phyloP scores from a whole-genome alignment of 2,113 vertebrate genomes.

The Casuarius casuarius region DNA sequence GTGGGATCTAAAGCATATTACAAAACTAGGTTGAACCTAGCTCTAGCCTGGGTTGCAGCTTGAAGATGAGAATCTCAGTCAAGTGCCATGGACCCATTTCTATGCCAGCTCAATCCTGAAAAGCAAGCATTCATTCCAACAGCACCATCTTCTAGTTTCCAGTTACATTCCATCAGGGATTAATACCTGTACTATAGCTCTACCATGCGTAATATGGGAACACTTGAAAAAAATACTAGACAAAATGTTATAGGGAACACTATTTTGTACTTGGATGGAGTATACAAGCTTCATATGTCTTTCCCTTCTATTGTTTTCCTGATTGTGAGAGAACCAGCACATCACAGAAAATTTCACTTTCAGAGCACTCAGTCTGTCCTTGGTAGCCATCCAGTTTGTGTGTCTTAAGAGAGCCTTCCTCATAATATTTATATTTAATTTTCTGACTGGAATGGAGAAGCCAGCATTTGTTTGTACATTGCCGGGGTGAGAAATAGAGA shows the following conservation, averaged over 20 bases:
- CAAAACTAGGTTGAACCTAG: background rate
- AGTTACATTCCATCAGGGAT: background rate
- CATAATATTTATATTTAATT: slow-evolving; percentile 45
- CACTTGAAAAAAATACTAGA: background rate
- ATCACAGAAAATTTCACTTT: background rate
- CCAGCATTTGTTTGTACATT: background rate
- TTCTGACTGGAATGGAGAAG: slow-evolving; percentile 19
- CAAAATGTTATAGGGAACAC: background rate
- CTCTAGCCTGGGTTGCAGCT: background rate
- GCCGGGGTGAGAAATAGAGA: background rate
- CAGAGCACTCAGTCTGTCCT: background rate
- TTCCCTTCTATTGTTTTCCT: background rate
- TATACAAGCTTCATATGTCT: background rate
- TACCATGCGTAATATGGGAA: background rate
- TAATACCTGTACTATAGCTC: background rate
- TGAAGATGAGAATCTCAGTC: background rate
- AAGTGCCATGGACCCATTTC: background rate
- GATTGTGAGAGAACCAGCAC: background rate
- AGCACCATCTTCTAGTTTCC: background rate
- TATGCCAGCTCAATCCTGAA: background rate
- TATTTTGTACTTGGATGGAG: background rate
- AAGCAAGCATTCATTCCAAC: background rate
- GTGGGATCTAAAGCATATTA: background rate
- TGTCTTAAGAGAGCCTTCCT: background rate
- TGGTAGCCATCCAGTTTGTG: slow-evolving; percentile 3